Base-by-base conservation (phyloP, 1,140 invertebrate species). In the Andricus grossulariae region DNA sequence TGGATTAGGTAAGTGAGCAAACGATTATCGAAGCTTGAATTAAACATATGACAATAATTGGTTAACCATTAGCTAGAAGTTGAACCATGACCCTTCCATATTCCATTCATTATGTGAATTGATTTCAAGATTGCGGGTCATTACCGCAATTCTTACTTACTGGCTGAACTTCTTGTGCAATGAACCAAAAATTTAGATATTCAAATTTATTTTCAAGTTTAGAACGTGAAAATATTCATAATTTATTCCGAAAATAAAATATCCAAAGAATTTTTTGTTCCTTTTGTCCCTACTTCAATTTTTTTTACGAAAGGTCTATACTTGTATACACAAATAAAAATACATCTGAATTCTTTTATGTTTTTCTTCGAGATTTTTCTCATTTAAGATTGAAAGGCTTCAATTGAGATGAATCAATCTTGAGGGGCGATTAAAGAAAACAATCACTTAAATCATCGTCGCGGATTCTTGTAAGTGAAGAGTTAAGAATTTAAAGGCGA, bases 81-180 rank as follows among this genome's bases (percentile, higher is more conserved):
- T 66, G 60, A 66, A 66, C 60, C 60, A 16, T 66, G 60, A 66
- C 60, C 21, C 60, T n/a, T 45, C 25, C 16, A 60, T 60, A 60
- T 32, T 21, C 19, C 10, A 66, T 21, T 66, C 57, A 32, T 32
- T 66, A 66, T 15, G 60, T 45, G 60, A 66, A 66, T 66, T 66
- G 32, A 66, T 39, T 66, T 13, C 60, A 66, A 66, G 60, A 66
- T 66, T 66, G 60, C 60, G 60, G 60, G 60, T 66, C 60, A 66
- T 66, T 66, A 66, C 13, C 60, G 39, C 60, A 4, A 66, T 60
- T 60, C 21, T 32, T 57, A 12, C 12, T 60, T 15, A 21, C 55
- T 21, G 55, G 2, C 55, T 57, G 55, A 57, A 66, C 21, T 66
- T 66, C 25, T 66, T 39, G 21, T 39, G 32, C 60, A 66, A 66